phyloP scores from a whole-genome alignment of 2,888 invertebrate species.

The Euspilapteryx auroguttella region DNA sequence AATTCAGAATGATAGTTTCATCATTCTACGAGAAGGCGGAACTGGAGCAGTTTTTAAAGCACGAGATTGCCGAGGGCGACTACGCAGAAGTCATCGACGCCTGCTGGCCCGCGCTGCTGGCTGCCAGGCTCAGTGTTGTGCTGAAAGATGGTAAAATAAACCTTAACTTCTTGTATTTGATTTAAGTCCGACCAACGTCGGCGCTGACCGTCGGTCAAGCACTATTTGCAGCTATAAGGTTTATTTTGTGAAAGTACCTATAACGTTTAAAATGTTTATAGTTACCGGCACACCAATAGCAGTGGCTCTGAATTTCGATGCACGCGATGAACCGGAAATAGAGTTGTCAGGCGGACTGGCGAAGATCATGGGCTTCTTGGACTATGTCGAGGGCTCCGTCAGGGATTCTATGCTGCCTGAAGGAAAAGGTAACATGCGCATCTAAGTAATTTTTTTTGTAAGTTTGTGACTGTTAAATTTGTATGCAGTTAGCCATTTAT shows the following conservation, averaged over 20 bases:
- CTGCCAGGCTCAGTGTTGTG: conserved; percentile 74
- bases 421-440: conserved; percentile 28
- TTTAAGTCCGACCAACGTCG: too few species aligned
- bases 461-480: too few species aligned
- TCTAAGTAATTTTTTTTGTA: background rate
- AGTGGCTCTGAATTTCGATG: conserved; percentile 80
- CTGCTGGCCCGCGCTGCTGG: conserved; percentile 71
- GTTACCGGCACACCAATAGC: conserved; percentile 55
- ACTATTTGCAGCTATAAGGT: too few species aligned
- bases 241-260: too few species aligned
- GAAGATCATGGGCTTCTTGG: conserved; percentile 78
- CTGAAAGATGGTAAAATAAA: conserved; percentile 51
- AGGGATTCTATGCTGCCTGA: conserved; percentile 53
- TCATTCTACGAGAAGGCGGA: conserved; percentile 88
- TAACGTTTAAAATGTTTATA: conserved; percentile 10
- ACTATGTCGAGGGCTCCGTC: conserved; percentile 74
- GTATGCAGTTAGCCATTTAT: conserved; percentile 1
- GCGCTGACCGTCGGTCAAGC: too few species aligned
- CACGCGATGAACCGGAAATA: conserved; percentile 76
- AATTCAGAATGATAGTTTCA: conserved; percentile 80
- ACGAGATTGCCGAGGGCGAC: conserved; percentile 67
- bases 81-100: conserved; percentile 69
- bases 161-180: too few species aligned
- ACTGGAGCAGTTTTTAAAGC: conserved; percentile 76
- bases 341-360: conserved; percentile 68